These are phyloP conservation scores for Eupithecia vulgata DNA, from an alignment of 2,888 invertebrate genomes.

Conservation along the genomic window DNA sequence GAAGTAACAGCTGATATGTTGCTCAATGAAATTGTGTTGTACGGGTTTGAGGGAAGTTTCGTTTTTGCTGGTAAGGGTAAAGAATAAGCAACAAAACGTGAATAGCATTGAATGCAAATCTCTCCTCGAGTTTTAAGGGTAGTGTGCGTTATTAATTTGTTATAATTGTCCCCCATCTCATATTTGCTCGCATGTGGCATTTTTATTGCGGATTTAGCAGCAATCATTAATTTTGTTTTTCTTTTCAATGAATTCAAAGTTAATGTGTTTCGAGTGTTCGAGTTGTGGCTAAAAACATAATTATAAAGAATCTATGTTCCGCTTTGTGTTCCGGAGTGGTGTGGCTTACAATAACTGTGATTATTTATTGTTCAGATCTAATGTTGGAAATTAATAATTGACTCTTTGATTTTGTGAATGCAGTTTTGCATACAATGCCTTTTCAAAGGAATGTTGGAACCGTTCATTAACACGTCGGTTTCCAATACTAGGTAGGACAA, in stretches of 20 bases:
- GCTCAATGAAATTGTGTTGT: constrained; percentile 39
- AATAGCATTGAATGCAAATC: constrained; percentile 81
- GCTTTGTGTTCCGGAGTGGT: constrained; percentile 62
- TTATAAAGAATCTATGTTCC: constrained; percentile 65
- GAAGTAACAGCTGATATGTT: constrained; percentile 46
- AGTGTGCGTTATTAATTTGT: constrained; percentile 83
- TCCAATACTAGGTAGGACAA: neutral
- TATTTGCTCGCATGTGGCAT: constrained; percentile 83
- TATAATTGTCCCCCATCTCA: constrained; percentile 79
- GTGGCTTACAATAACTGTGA: constrained; percentile 71
- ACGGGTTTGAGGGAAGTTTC: constrained; percentile 41
- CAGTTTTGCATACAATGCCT: constrained; percentile 3
- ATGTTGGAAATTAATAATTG: constrained; percentile 53
- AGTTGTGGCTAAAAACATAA: constrained; percentile 65
- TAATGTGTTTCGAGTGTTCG: constrained; percentile 73
- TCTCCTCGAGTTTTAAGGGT: constrained; percentile 82
- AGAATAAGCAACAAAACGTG: constrained; percentile 71
- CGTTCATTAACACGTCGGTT: neutral
- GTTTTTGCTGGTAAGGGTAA: constrained; percentile 42
- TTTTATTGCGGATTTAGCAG: constrained; percentile 83
- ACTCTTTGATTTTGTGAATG: constrained; percentile 40
- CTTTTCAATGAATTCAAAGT: constrained; percentile 70
- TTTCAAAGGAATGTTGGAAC: neutral
- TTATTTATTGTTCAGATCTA: constrained; percentile 58
- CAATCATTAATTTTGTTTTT: constrained; percentile 84